phyloP scores from a whole-genome alignment of 2,113 vertebrate species.

The Pluvianellus socialis region DNA sequence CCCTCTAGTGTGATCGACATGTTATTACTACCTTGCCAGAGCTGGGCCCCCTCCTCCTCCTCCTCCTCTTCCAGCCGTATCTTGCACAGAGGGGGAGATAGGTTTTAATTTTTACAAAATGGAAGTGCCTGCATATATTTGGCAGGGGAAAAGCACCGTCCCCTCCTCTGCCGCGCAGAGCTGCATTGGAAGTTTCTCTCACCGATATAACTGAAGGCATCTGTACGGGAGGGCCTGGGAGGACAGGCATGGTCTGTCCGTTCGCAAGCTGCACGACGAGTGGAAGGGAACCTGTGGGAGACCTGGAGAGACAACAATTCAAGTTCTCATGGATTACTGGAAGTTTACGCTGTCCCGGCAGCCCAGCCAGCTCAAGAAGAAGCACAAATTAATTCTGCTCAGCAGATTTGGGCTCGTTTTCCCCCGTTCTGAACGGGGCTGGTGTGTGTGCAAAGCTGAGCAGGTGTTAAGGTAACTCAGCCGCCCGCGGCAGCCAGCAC shows the following conservation, averaged over 20 bases:
- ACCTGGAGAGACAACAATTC: slow-evolving; percentile 71
- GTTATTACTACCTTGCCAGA: neutral
- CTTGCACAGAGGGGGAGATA: neutral
- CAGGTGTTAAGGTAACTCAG: too few relatives aligned
- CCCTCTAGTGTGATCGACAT: neutral
- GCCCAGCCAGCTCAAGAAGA: neutral
- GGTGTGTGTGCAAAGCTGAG: neutral
- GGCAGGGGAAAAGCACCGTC: neutral
- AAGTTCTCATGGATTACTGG: neutral
- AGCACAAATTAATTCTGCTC: fast-evolving
- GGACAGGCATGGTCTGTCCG: slow-evolving; percentile 89
- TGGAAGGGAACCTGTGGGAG: slow-evolving; percentile 88
- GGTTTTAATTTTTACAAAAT: neutral
- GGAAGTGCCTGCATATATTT: neutral
- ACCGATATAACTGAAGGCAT: slow-evolving; percentile 98
- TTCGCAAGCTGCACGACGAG: slow-evolving; percentile 96
- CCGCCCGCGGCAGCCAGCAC: fast-evolving
- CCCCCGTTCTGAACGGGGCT: neutral
- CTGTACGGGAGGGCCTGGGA: slow-evolving; percentile 90
- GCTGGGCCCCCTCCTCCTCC: neutral
- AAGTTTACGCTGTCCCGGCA: fast-evolving
- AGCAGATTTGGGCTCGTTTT: neutral
- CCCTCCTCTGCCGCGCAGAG: neutral
- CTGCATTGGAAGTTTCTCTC: slow-evolving; percentile 47
- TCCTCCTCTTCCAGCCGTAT: neutral